These are phyloP conservation scores for Eurois occulta DNA, from an alignment of 2,888 invertebrate species.

Conservation along the genomic window DNA sequence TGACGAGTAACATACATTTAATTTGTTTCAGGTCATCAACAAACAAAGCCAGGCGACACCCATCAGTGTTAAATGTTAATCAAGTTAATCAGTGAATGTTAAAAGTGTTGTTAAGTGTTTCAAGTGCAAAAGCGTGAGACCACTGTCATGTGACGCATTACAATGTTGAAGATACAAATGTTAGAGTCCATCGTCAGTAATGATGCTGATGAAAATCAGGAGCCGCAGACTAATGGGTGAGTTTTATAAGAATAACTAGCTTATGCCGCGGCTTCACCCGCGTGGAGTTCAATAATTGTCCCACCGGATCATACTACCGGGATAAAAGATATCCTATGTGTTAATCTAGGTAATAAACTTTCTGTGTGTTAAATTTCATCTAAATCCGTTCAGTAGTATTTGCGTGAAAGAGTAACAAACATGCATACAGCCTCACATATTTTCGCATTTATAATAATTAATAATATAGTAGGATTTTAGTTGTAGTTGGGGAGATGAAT, in stretches of 20 bases:
- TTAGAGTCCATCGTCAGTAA: slow-evolving; percentile 93
- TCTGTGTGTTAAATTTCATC: too few species aligned
- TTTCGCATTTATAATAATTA: too few species aligned
- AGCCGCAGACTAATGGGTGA: slow-evolving; percentile 86
- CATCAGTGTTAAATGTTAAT: slow-evolving; percentile 29
- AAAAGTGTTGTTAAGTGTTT: slow-evolving; percentile 57
- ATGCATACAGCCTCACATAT: too few species aligned
- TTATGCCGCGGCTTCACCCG: too few species aligned
- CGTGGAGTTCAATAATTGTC: too few species aligned
- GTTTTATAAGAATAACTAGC: slow-evolving; percentile 61
- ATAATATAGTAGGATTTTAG: too few species aligned
- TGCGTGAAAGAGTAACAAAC: too few species aligned
- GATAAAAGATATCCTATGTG: too few species aligned
- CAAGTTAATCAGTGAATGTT: slow-evolving; percentile 48
- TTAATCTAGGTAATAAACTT: too few species aligned
- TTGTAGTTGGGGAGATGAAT: background rate
- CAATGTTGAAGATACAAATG: slow-evolving; percentile 94
- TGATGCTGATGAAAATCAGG: slow-evolving; percentile 88
- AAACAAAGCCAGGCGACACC: slow-evolving; percentile 54
- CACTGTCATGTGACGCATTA: slow-evolving; percentile 86
- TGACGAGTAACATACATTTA: slow-evolving; percentile 9
- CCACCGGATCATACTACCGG: too few species aligned
- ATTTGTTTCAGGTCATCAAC: slow-evolving; percentile 73
- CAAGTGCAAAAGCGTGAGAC: slow-evolving; percentile 67
- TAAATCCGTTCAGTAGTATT: too few species aligned